phyloP scores from a whole-genome alignment of 2,888 invertebrate genomes.

The Alsophila aescularia region DNA sequence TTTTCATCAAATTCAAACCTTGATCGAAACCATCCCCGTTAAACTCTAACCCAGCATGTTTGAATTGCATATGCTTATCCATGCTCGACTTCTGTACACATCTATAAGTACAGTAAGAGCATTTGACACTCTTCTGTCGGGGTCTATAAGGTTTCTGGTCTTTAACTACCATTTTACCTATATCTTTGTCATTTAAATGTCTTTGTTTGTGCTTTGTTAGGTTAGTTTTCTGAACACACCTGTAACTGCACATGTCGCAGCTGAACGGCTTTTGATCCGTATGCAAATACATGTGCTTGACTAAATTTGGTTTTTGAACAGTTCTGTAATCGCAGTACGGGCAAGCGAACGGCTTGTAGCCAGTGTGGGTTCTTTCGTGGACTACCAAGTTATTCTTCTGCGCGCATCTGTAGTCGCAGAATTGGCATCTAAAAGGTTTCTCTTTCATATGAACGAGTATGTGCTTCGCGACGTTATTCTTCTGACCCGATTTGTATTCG shows the following conservation, averaged over 20 bases:
- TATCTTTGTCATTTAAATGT: constrained; percentile 71
- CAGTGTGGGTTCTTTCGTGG: constrained; percentile 80
- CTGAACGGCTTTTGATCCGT: constrained; percentile 80
- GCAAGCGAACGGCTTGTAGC: constrained; percentile 79
- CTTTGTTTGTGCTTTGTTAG: constrained; percentile 78
- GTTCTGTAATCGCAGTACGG: constrained; percentile 79
- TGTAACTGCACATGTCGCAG: constrained; percentile 76
- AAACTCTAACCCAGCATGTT: constrained; percentile 57
- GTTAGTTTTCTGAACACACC: constrained; percentile 80
- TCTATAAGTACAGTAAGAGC: constrained; percentile 69
- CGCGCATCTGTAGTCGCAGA: constrained; percentile 78
- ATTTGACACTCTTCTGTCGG: constrained; percentile 74
- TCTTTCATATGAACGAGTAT: constrained; percentile 81
- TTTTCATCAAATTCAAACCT: constrained; percentile 45
- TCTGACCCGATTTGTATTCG: constrained; percentile 80
- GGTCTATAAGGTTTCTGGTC: constrained; percentile 72
- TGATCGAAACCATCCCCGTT: constrained; percentile 34
- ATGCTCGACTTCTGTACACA: constrained; percentile 78
- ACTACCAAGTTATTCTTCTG: constrained; percentile 81
- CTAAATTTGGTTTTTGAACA: constrained; percentile 80
- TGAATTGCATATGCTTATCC: constrained; percentile 76
- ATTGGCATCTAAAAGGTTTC: constrained; percentile 78
- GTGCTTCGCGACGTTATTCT: constrained; percentile 81
- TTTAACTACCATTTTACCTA: constrained; percentile 61
- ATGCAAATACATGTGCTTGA: constrained; percentile 81